Base-by-base conservation (phyloP, 2,113 vertebrate species). In the Formicarius rufipectus region DNA sequence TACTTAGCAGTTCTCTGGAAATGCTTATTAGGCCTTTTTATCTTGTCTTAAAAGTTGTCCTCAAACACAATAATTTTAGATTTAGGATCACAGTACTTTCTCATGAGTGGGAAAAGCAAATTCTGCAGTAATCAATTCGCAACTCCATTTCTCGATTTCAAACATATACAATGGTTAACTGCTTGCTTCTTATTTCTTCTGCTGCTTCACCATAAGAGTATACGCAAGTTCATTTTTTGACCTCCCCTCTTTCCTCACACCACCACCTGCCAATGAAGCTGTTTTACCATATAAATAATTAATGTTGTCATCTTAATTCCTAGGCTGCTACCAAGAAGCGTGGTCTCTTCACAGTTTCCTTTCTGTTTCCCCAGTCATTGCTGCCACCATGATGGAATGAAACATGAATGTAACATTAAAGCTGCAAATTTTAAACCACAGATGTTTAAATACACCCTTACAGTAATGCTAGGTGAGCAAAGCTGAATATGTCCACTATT, bases 241-340 rank as follows among this genome's bases (percentile, higher is more conserved):
- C 72, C 67, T 88, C 47, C 47, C 17, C 25, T 60, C 64, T 73
- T 89, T 85, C 52, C 68, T 77, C 73, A 84, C 68, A 71, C 84
- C 60, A 91, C 85, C 72, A 83, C 90, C 87, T 94, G 88, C 85
- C 92, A 90, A 81, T 84, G 78, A 96, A 95, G 88, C 93, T 24
- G 5, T 88, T 92, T 79, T 90, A 77, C 68, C 86, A 44, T 12
- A 4, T 93, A 93, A 95, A 96, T 95, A 93, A 96, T 94, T 86
- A 96, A 96, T 81, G 52, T 10, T 91, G 64, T 84, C 85, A 68
- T 92, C 75, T 92, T 93, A 92, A 96, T 97, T 95, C 92, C 85
- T 90, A 90, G 64, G 68, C 85, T 90, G 72, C 68, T 90, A 93
- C 49, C 25, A 75, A 94, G 79, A 92, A 94, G 60, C 0, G 0